These are phyloP conservation scores for Deroptyus accipitrinus DNA, from an alignment of 2,113 vertebrate species.

Conservation along the genomic window DNA sequence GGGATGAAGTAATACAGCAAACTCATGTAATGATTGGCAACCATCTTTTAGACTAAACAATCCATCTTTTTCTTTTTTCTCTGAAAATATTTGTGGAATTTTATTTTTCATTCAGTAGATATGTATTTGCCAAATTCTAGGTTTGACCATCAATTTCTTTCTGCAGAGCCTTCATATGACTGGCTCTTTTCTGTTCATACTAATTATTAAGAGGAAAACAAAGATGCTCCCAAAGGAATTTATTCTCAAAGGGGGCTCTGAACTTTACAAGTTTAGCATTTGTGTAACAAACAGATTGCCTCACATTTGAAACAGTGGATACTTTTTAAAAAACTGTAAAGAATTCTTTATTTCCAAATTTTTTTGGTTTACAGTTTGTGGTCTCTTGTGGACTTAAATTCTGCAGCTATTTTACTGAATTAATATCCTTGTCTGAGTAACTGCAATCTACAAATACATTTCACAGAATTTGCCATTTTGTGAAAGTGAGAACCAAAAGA, in stretches of 20 bases:
- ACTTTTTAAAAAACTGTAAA: not conserved
- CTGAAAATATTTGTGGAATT: not conserved
- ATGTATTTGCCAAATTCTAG: not conserved
- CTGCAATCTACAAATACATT: not conserved
- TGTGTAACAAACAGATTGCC: not conserved
- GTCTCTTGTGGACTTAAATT: not conserved
- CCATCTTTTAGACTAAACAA: not conserved
- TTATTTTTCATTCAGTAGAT: not conserved
- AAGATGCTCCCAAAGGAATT: not conserved
- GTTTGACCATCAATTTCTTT: not conserved
- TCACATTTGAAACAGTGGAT: not conserved
- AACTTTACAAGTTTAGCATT: not conserved
- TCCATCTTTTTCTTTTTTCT: not conserved
- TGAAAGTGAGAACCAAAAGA: not conserved
- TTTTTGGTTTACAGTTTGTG: not conserved
- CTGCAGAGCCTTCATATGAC: not conserved
- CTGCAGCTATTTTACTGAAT: not conserved
- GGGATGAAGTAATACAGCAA: not conserved
- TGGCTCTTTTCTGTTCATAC: not conserved
- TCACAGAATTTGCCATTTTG: not conserved
- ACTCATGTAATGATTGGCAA: not conserved
- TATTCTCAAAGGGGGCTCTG: not conserved
- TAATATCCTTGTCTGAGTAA: not conserved
- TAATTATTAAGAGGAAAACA: not conserved
- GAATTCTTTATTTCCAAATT: fast-evolving